Conservation (phyloP, 2,113 vertebrate genomes). For the Pachycephala philippinensis region DNA sequence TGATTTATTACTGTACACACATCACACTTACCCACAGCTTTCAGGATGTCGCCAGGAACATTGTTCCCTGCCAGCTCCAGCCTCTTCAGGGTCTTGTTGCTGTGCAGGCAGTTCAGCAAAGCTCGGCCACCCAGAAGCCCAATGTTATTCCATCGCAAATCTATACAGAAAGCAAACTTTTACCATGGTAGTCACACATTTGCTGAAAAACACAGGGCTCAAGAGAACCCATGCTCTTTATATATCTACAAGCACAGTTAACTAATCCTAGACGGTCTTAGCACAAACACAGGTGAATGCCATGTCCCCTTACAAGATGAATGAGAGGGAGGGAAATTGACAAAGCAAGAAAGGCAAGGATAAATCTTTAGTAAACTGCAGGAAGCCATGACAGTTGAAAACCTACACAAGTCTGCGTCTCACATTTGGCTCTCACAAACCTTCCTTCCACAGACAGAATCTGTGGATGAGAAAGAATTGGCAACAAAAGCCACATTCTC, state of each 20-base stretch:
- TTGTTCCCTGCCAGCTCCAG: constrained; percentile 93
- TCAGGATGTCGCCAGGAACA: constrained; percentile 85
- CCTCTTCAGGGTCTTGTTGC: constrained; percentile 80
- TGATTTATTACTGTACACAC: neutral
- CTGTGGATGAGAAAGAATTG: neutral
- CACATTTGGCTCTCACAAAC: neutral
- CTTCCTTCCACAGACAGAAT: neutral
- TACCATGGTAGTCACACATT: neutral
- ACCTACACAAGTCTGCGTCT: neutral
- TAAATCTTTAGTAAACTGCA: neutral
- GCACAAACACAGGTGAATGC: neutral
- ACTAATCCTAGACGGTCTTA: neutral
- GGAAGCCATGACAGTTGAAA: neutral
- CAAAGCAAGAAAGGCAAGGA: neutral
- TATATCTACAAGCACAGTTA: neutral
- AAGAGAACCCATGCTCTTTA: neutral
- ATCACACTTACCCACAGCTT: constrained; percentile 81
- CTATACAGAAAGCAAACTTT: constrained; percentile 64
- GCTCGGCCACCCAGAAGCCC: constrained; percentile 90
- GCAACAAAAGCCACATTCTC: neutral
- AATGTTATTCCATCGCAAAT: constrained; percentile 94
- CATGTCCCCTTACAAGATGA: neutral
- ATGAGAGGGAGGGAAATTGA: neutral
- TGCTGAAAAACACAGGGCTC: neutral
- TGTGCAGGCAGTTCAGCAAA: constrained; percentile 81